Base-by-base conservation (phyloP, 1,140 invertebrate species). In the Pollicipes pollicipes region DNA sequence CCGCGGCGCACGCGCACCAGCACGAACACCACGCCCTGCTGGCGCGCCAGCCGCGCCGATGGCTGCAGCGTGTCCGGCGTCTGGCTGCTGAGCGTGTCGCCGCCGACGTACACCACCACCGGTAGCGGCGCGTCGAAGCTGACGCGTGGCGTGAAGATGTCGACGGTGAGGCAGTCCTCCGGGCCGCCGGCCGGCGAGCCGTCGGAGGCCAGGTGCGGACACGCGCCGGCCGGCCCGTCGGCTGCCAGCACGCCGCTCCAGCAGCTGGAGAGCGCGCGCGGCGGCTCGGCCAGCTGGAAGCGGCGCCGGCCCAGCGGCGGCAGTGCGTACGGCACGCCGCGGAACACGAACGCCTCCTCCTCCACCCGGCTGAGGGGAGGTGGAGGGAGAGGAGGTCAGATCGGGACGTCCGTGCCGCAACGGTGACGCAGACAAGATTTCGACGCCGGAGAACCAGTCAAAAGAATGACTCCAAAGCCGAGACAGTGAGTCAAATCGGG, bases 301-400 rank as follows among this genome's bases (percentile, higher is more conserved):
- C 91, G 83, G 30, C 83, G 81, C 66, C 87, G 83, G 17, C 81
- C 84, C 64, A 88, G 73, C 0, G 91, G 91, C 21, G 90, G 87
- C n/a, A 86, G 76, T 3, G 91, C 91, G 78, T 91, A 95, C 0
- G 91, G 91, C 68, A 95, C 89, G 27, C 90, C 90, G 28, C 86
- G 85, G 79, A 94, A 94, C 2, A 88, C 88, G 74, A 87, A 88
- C 1, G 85, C 88, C 24, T 85, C 87, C 72, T 90, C 87, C 76
- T 91, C 87, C 30, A 87, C 79, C 17, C 88, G 77, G 27, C 86
- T 87, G 78, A 2, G 13, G 45, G 45, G 13, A 24, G 10, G 24
- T 24, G 24, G 13, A 58, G 45, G 45, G n/a, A n/a, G n/a, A n/a
- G n/a, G n/a, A n/a, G n/a, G n/a, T n/a, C n/a, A n/a, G n/a, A n/a